Percentiles rank a stretch among this genome's conserved stretches.
Conservation (phyloP, 2,888 invertebrate genomes). For the Hyles lineata region DNA sequence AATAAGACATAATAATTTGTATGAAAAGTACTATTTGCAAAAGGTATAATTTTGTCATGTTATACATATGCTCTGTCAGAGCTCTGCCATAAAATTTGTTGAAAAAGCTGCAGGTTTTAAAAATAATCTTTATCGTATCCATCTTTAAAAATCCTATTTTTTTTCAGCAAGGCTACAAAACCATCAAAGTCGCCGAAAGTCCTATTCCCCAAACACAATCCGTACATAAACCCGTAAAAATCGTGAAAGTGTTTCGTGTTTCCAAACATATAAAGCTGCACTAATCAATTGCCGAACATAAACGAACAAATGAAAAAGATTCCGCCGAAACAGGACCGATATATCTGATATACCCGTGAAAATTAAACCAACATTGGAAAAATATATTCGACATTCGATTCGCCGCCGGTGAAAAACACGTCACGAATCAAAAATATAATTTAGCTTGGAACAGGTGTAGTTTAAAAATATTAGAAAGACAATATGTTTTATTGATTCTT, state of each 20-base stretch:
- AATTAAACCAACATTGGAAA: conserved; percentile 15
- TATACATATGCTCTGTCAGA: no score
- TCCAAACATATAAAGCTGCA: conserved; percentile 9
- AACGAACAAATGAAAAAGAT: conserved; percentile 5
- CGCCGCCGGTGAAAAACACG: background rate
- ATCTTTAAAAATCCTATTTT: no score
- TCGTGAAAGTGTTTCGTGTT: background rate
- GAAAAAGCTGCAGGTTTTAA: no score
- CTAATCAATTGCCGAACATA: conserved; percentile 19
- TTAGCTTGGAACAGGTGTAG: background rate
- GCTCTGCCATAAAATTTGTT: no score
- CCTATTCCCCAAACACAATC: background rate
- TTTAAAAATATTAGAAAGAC: background rate
- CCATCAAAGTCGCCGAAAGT: background rate
- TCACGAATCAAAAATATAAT: background rate
- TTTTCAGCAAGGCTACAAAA: no score
- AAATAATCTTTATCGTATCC: no score
- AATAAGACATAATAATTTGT: no score
- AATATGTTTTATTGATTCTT: no score
- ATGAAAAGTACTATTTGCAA: no score
- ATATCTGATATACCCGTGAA: conserved; percentile 1
- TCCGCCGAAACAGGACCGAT: background rate
- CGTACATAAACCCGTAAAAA: background rate
- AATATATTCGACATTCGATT: background rate
- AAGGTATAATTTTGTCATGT: no score